Evolutionary conservation across 2,113 vertebrate species (phyloP).

Genomic region (Tylochromis polylepis): DNA sequence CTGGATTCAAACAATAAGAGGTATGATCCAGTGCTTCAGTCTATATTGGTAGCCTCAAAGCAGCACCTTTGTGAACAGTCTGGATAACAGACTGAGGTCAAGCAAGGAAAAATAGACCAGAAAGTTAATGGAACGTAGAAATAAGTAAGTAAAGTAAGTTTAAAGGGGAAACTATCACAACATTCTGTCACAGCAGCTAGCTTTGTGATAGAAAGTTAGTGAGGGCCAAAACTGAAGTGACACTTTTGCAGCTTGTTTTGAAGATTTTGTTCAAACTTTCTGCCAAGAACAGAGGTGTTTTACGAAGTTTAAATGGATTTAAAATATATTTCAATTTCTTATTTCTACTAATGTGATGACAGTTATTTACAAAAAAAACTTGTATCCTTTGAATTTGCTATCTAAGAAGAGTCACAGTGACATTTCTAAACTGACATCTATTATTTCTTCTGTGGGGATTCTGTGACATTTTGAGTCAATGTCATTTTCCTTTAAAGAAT

Average conservation of each 20-base stretch:
- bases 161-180: neutral
- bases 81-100: neutral
- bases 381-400: neutral
- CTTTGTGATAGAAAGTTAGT: neutral
- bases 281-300: neutral
- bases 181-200: neutral
- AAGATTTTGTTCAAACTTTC: neutral
- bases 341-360: neutral
- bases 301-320: neutral
- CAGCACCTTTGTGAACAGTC: neutral
- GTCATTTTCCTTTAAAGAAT: neutral
- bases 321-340: neutral
- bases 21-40: neutral
- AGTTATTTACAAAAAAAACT: neutral
- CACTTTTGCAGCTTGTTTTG: neutral
- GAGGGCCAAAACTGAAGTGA: neutral
- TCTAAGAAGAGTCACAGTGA: neutral
- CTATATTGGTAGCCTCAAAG: neutral
- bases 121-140: neutral
- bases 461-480: conserved; percentile 24
- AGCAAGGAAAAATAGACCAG: neutral
- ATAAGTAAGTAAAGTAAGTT: no score
- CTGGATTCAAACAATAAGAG: neutral
- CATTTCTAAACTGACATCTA: neutral
- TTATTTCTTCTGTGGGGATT: neutral